phyloP scores from a whole-genome alignment of 2,113 vertebrate species.

The Sapajus apella region DNA sequence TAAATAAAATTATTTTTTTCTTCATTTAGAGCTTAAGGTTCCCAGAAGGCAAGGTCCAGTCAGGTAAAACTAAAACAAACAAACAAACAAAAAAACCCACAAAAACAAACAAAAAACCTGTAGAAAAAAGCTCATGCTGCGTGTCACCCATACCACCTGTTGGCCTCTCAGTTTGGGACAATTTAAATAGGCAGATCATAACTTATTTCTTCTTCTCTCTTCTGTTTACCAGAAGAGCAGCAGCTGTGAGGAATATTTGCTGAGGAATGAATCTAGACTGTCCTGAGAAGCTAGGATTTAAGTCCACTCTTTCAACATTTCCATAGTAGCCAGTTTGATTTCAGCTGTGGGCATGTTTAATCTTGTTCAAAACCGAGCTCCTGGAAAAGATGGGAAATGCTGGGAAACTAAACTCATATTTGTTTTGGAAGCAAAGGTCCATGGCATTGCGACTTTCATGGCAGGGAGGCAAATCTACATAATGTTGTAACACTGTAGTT shows the following conservation, averaged over 20 bases:
- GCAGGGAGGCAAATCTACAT: conserved; percentile 16
- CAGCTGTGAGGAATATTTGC: conserved; percentile 83
- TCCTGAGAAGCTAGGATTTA: conserved; percentile 78
- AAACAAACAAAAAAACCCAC: too few species aligned
- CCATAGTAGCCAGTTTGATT: conserved; percentile 78
- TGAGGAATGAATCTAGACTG: conserved; percentile 73
- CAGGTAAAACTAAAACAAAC: not conserved
- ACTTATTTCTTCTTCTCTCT: conserved; percentile 71
- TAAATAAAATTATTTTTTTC: conserved; percentile 18
- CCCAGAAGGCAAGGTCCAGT: not conserved
- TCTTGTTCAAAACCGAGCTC: conserved; percentile 81
- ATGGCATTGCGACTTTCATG: conserved; percentile 24
- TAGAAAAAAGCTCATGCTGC: not conserved
- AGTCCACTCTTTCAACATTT: conserved; percentile 79
- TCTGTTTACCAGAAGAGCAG: conserved; percentile 78
- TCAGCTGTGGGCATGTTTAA: conserved; percentile 82
- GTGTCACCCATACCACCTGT: not conserved
- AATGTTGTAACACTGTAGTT: conserved; percentile 1
- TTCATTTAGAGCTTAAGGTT: conserved; percentile 27
- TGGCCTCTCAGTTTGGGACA: conserved; percentile 46
- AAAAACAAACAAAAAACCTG: not conserved
- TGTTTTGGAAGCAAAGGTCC: conserved; percentile 76
- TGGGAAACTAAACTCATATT: conserved; percentile 76
- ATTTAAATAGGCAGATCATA: conserved; percentile 53
- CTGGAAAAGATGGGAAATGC: conserved; percentile 76